These are phyloP conservation scores for Pediacus dermestoides DNA, from an alignment of 2,888 invertebrate genomes.

Conservation along the genomic window DNA sequence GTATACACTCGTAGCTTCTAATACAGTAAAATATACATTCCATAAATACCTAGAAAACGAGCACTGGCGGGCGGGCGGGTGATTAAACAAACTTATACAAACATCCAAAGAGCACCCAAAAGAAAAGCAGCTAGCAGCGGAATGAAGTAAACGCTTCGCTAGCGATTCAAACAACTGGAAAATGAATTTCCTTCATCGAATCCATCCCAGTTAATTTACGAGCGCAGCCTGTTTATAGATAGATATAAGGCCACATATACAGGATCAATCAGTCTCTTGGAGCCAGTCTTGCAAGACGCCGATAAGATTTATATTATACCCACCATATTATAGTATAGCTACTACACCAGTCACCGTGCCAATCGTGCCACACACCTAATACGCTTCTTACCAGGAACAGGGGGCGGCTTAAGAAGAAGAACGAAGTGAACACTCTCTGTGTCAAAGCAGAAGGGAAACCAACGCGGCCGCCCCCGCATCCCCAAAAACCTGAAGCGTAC, in stretches of 20 bases:
- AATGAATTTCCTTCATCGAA: conserved; percentile 53
- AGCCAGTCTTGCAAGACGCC: conserved; percentile 51
- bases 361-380: too few relatives aligned
- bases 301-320: conserved; percentile 48
- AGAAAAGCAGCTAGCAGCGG: conserved; percentile 42
- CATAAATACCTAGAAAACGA: conserved; percentile 41
- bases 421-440: too few relatives aligned
- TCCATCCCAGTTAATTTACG: conserved; percentile 52
- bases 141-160: conserved; percentile 48
- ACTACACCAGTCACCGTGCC: too few relatives aligned
- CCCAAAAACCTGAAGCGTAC: too few relatives aligned
- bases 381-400: too few relatives aligned
- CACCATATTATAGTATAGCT: neutral
- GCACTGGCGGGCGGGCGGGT: too few relatives aligned
- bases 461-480: too few relatives aligned
- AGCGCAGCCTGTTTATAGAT: conserved; percentile 50
- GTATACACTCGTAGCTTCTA: too few relatives aligned
- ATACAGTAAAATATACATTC: conserved; percentile 27
- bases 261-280: conserved; percentile 48
- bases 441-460: too few relatives aligned
- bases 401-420: too few relatives aligned
- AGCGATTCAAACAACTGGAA: conserved; percentile 51
- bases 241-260: conserved; percentile 46
- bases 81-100: conserved; percentile 44
- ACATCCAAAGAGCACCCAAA: too few relatives aligned